A percentile compares a stretch with the other conserved stretches of the same genome.
phyloP scores from a whole-genome alignment of 1,140 invertebrate genomes.

The Zaprionus inermis region DNA sequence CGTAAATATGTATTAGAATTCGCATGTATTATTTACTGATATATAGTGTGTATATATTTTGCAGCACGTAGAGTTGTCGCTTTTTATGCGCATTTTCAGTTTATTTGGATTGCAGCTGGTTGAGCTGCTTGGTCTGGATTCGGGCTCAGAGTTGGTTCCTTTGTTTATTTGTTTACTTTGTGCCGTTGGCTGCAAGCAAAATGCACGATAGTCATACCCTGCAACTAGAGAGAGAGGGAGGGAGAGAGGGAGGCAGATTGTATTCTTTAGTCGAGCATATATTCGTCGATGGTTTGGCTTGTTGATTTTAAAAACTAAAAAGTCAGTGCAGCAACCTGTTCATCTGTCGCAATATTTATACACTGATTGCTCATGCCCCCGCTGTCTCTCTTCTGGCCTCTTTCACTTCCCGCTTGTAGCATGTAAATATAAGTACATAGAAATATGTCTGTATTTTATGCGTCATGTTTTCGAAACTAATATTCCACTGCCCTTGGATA shows the following conservation, averaged over 20 bases:
- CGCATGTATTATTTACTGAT: not conserved
- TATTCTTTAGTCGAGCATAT: not conserved
- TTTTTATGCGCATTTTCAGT: slow-evolving; percentile 28
- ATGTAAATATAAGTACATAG: slow-evolving; percentile 47
- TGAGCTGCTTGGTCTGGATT: not conserved
- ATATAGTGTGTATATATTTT: not conserved
- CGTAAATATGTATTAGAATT: not conserved
- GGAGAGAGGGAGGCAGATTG: too few relatives aligned
- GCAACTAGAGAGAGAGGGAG: not conserved
- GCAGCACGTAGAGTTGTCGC: slow-evolving; percentile 5
- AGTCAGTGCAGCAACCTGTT: not conserved
- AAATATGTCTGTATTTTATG: slow-evolving; percentile 39
- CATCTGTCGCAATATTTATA: not conserved
- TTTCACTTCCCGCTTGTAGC: not conserved
- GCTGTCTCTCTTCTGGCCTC: not conserved
- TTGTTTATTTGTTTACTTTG: slow-evolving; percentile 18
- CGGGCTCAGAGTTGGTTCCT: not conserved
- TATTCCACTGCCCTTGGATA: slow-evolving; percentile 54
- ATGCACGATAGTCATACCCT: slow-evolving; percentile 47
- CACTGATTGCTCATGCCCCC: not conserved
- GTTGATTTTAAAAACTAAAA: not conserved
- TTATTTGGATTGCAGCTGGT: slow-evolving; percentile 26
- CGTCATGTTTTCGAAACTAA: slow-evolving; percentile 41
- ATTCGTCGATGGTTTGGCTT: not conserved
- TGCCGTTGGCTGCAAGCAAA: slow-evolving; percentile 30